Percentiles rank a stretch among this genome's conserved stretches.
Conservation (phyloP, 2,797 vertebrate species). For the Spondyliosoma cantharus region DNA sequence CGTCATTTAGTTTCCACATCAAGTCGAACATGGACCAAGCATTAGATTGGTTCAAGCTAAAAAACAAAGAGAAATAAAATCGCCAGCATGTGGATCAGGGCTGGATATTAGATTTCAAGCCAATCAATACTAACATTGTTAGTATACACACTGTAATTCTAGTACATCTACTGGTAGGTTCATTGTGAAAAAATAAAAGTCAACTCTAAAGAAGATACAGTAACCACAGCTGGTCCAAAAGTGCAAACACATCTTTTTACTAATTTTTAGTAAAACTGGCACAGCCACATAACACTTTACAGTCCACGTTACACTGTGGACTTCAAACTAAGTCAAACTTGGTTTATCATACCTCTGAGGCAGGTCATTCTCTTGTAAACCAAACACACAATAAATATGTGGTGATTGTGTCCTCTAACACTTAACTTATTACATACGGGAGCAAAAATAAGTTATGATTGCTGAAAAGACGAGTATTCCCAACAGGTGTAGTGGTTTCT, state of each 20-base stretch:
- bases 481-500: slow-evolving; percentile 20
- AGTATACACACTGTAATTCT: slow-evolving; percentile 16
- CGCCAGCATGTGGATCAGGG: slow-evolving; percentile 28
- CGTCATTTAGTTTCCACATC: slow-evolving; percentile 52
- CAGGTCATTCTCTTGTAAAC: slow-evolving; percentile 43
- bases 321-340: slow-evolving; percentile 3
- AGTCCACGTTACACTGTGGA: slow-evolving; percentile 14
- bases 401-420: slow-evolving; percentile 31
- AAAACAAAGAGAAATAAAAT: not conserved
- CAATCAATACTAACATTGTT: slow-evolving; percentile 31
- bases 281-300: slow-evolving; percentile 46
- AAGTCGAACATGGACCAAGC: slow-evolving; percentile 21
- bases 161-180: slow-evolving; percentile 28
- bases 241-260: slow-evolving; percentile 72
- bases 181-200: slow-evolving; percentile 67
- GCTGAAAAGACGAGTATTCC: slow-evolving; percentile 13
- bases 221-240: slow-evolving; percentile 79
- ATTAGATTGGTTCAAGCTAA: slow-evolving; percentile 17
- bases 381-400: slow-evolving; percentile 58
- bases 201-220: slow-evolving; percentile 68
- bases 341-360: slow-evolving; percentile 40
- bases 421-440: slow-evolving; percentile 32
- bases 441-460: slow-evolving; percentile 59
- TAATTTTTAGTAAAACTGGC: slow-evolving; percentile 50
- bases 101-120: slow-evolving; percentile 4